Base-by-base conservation (phyloP, 2,888 invertebrate genomes). In the Habrosyne pyritoides region DNA sequence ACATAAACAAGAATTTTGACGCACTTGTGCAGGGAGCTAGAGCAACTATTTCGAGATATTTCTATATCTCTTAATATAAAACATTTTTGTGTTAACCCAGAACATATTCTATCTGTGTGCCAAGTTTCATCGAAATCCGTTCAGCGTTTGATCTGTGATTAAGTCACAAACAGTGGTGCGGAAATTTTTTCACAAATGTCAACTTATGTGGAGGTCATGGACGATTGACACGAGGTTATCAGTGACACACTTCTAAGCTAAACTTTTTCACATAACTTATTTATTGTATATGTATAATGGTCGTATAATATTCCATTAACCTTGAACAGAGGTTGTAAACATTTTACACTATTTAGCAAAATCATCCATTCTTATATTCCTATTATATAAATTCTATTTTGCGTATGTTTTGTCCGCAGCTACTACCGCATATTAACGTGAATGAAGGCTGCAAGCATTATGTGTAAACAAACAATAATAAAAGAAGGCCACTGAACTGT, bases 381-480 rank as follows among this genome's bases (percentile, higher is more conserved):
- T n/a, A n/a, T n/a, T n/a, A n/a, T n/a, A n/a, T 42, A 36, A 53
- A 50, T 49, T 57, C 48, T 28, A 33, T 50, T 56, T 56, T 50
- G 49, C 48, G 53, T 57, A 53, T 53, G 26, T 53, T 21, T 55
- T 58, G 53, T 52, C 52, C 48, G 33, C 52, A 53, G 55, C 47
- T 26, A 49, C 33, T 33, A 47, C 48, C 36, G 42, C 55, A 33
- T 51, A 33, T 51, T 28, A 30, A 21, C 28, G 28, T 14, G 18
- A 50, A 18, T 10, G 28, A 18, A 49, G 24, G 18, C 18, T 22
- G 21, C 28, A 28, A 21, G 18, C 18, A 28, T 22, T 21, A 26
- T 50, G 28, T 10, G 10, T 18, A 50, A 59, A 57, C 69, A 61
- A 59, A 57, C 69, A 61, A 56, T 47, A 36, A 60, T 58, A 50